Evolutionary conservation across 2,797 vertebrate genomes (phyloP).

Genomic region (Gephyroberyx darwinii): DNA sequence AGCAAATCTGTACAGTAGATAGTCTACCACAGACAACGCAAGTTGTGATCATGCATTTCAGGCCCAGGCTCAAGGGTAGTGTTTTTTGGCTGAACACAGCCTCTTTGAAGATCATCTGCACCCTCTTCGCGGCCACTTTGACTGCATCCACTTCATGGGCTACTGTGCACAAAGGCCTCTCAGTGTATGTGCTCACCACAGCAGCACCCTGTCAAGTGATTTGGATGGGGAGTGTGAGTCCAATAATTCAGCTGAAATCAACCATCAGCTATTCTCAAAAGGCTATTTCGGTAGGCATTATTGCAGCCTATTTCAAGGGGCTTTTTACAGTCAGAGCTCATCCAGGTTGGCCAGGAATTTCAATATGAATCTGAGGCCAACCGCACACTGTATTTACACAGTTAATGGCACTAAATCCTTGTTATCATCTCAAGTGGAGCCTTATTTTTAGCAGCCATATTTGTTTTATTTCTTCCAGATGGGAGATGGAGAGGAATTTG

Average conservation of each 20-base stretch:
- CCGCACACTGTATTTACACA: conserved; percentile 69
- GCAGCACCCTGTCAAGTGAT: conserved; percentile 46
- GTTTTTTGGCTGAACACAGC: conserved; percentile 7
- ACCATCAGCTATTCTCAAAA: conserved; percentile 52
- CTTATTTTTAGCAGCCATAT: conserved; percentile 78
- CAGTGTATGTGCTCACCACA: conserved; percentile 30
- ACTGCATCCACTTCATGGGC: conserved; percentile 46
- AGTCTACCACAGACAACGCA: too few species aligned
- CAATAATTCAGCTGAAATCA: conserved; percentile 64
- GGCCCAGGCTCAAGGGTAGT: conserved; percentile 1
- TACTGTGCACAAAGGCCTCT: conserved; percentile 65
- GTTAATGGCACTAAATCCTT: conserved; percentile 74
- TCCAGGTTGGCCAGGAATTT: conserved; percentile 67
- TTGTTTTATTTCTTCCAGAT: conserved; percentile 79
- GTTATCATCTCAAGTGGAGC: conserved; percentile 74
- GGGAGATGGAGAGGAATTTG: conserved; percentile 62
- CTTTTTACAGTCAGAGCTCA: conserved; percentile 47
- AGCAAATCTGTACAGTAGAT: too few species aligned
- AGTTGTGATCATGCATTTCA: conserved; percentile 13
- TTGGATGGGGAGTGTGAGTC: conserved; percentile 44
- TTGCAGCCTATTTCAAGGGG: conserved; percentile 30
- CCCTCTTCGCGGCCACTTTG: not conserved
- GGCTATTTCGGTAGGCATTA: conserved; percentile 35
- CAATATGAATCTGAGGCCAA: conserved; percentile 60
- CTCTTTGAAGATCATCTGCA: conserved; percentile 34